Evolutionary conservation across 2,888 invertebrate species (phyloP).

Genomic region (Psylliodes chrysocephalus): DNA sequence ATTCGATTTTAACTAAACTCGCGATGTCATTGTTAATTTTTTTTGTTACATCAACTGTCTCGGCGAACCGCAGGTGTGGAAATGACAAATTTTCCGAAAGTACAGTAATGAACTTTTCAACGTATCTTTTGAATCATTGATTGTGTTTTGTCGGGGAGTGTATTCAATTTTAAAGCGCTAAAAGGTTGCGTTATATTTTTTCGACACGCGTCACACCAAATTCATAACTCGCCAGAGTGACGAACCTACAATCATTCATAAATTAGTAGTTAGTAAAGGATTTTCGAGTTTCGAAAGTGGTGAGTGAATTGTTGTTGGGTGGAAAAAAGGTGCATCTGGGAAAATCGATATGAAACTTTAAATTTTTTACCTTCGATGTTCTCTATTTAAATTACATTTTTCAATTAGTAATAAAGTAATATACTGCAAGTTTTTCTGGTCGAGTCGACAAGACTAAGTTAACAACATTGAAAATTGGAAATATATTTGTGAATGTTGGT

Average conservation of each 20-base stretch:
- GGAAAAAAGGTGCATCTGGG: no score
- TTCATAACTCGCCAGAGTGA: slow-evolving; percentile 26
- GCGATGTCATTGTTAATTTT: no score
- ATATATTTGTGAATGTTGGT: no score
- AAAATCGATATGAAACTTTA: no score
- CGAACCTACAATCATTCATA: slow-evolving; percentile 20
- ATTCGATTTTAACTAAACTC: no score
- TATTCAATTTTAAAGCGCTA: slow-evolving; percentile 22
- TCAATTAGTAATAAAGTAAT: no score
- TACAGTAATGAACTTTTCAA: slow-evolving; percentile 13
- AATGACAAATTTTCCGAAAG: slow-evolving; percentile 5
- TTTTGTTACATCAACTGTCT: no score
- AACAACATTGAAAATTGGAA: no score
- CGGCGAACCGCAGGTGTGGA: neutral
- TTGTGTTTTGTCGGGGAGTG: slow-evolving; percentile 4
- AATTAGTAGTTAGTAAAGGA: slow-evolving; percentile 26
- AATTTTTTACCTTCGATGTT: no score
- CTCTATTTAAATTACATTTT: no score
- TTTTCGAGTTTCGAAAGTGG: slow-evolving; percentile 11
- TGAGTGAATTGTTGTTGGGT: neutral
- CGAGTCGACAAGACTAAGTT: no score
- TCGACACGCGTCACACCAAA: slow-evolving; percentile 17
- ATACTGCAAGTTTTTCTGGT: no score
- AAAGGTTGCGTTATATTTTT: slow-evolving; percentile 31
- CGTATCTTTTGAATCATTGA: slow-evolving; percentile 27